phyloP scores from a whole-genome alignment of 2,797 vertebrate species.

The Mormyrus proboscirostris region DNA sequence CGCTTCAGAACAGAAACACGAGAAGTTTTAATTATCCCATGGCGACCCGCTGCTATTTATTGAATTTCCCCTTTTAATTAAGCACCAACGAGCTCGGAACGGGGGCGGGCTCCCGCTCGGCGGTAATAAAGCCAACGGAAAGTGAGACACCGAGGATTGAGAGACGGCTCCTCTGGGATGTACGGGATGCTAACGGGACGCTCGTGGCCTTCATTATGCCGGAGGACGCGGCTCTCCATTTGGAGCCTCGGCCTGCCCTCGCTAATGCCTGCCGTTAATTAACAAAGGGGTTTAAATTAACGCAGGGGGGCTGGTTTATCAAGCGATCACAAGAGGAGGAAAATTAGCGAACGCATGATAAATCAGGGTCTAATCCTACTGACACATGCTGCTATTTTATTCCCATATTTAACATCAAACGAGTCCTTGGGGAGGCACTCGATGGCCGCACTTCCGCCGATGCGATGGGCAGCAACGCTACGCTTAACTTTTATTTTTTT shows the following conservation, averaged over 20 bases:
- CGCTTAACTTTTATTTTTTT: not conserved
- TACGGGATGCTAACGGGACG: not conserved
- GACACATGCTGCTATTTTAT: not conserved
- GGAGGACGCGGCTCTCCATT: not conserved
- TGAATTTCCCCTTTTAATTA: slow-evolving; percentile 25
- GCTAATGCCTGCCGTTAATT: slow-evolving; percentile 14
- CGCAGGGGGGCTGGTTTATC: not conserved
- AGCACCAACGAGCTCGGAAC: not conserved
- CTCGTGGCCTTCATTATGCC: not conserved
- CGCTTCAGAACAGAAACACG: not conserved
- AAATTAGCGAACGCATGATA: not conserved
- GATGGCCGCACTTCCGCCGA: not conserved
- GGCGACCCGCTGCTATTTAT: slow-evolving; percentile 17
- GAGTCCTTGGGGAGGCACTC: not conserved
- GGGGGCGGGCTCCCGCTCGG: not conserved
- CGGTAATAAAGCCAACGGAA: not conserved
- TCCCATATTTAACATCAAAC: not conserved
- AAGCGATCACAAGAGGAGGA: not conserved
- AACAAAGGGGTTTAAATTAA: not conserved
- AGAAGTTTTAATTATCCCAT: slow-evolving; percentile 21
- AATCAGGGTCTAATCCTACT: not conserved
- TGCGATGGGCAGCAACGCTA: not conserved
- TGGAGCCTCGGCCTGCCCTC: not conserved
- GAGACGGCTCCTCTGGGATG: not conserved
- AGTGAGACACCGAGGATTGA: not conserved